Evolutionary conservation across 2,113 vertebrate species (phyloP).

Genomic region (Telmatochromis bifrenatus): DNA sequence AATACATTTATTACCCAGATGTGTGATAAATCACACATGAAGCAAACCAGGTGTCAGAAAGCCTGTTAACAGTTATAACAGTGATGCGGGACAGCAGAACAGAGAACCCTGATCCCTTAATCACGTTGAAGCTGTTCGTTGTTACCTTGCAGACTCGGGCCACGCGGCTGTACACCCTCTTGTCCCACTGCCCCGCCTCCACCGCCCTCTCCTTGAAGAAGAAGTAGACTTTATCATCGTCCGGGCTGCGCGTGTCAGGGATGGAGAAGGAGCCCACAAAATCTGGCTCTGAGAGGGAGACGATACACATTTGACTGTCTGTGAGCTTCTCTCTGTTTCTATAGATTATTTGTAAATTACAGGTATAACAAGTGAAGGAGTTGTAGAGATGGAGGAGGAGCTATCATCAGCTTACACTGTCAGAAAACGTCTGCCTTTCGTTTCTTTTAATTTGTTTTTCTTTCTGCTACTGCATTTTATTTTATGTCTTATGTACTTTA

Average conservation of each 20-base stretch:
- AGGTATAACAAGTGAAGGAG: neutral
- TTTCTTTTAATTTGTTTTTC: fast-evolving
- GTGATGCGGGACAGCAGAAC: neutral
- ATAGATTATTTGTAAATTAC: neutral
- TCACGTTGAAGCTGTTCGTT: fast-evolving
- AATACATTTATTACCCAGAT: neutral
- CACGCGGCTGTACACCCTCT: constrained; percentile 76
- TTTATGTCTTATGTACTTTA: neutral
- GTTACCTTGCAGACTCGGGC: constrained; percentile 84
- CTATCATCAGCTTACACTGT: neutral
- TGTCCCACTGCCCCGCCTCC: constrained; percentile 77
- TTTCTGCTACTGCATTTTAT: fast-evolving
- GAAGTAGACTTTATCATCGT: constrained; percentile 84
- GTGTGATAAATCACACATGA: neutral
- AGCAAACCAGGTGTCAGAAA: neutral
- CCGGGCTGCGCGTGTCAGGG: constrained; percentile 77
- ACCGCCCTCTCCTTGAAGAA: constrained; percentile 80
- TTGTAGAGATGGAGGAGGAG: fast-evolving
- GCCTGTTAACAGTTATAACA: neutral
- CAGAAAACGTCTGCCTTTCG: fast-evolving
- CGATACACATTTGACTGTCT: neutral
- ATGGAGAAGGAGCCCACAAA: constrained; percentile 76
- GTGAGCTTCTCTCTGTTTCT: neutral
- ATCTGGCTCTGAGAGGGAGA: constrained; percentile 64
- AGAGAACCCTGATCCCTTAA: neutral